Base-by-base conservation (phyloP, 2,113 vertebrate species). In the Salvelinus fontinalis region DNA sequence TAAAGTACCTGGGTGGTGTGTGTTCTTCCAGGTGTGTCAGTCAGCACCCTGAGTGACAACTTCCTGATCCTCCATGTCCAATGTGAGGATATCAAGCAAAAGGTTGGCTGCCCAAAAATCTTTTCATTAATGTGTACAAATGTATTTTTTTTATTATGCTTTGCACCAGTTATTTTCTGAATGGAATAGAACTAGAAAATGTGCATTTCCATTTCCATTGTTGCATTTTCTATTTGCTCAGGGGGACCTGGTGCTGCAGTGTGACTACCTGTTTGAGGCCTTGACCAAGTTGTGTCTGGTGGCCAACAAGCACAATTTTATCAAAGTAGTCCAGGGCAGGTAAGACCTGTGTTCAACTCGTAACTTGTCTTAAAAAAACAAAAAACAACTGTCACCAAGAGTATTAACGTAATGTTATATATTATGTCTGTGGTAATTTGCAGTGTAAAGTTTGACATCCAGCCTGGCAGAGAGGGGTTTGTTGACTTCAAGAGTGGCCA, bases 241-340 rank as follows among this genome's bases (percentile, higher is more conserved):
- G 97, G 96, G 96, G 11, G 98, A 98, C 39, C 90, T 92, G 31
- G 76, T 98, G 0, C 87, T 99, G 57, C 95, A 95, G 75, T 99
- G 96, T 8, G 93, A 97, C 26, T 90, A 97, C 7, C 0, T 98
- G 44, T 97, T 96, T 70, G 98, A 99, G 89, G 86, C 71, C 0
- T 80, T 96, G 81, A 97, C 96, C 1, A 98, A 98, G 62, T 94
- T 99, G 12, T 87, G 90, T 72, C 78, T 95, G 73, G 79, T 97
- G 84, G 91, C 92, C 67, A 96, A 96, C 39, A 97, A 95, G 84
- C 93, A 95, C 77, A 93, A 90, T 48, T 8, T 79, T 0, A 84
- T 98, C 2, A 90, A 88, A 3, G 94, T 99, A 1, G 91, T 94
- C 64, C 93, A 97, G 86, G 95, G 95, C 60, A 98, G 97, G 98